Conservation (phyloP, 1,140 invertebrate genomes). For the Laodelphax striatellus region DNA sequence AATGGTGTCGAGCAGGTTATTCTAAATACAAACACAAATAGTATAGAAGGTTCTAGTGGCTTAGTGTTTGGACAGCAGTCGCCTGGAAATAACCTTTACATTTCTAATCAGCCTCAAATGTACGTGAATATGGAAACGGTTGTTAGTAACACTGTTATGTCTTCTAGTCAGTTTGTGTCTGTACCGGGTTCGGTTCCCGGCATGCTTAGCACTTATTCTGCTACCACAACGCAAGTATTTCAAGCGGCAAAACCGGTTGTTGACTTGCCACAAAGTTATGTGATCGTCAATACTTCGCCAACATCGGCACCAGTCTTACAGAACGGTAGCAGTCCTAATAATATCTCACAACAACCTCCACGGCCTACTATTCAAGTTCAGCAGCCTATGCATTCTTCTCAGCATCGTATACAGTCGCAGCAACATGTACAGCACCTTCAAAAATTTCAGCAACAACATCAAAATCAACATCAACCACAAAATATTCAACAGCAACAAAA, state of each 20-base stretch:
- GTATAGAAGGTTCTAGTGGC: constrained; percentile 39
- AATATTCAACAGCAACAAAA: too few species aligned
- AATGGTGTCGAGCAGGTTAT: constrained; percentile 46
- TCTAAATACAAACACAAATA: constrained; percentile 41
- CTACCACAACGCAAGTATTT: constrained; percentile 68
- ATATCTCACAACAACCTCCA: too few species aligned
- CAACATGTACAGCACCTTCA: too few species aligned
- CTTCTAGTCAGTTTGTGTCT: constrained; percentile 66
- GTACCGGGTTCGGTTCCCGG: constrained; percentile 53
- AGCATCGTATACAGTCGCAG: too few species aligned
- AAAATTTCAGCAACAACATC: too few species aligned
- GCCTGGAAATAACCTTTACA: constrained; percentile 38
- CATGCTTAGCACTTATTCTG: constrained; percentile 63
- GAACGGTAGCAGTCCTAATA: too few species aligned
- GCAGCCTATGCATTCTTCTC: constrained; percentile 6
- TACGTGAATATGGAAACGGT: constrained; percentile 73
- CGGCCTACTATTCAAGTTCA: constrained; percentile 17
- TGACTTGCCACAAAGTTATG: constrained; percentile 42
- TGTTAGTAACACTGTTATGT: constrained; percentile 75
- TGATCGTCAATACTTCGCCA: constrained; percentile 44
- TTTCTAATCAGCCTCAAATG: constrained; percentile 44
- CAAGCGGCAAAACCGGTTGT: constrained; percentile 70
- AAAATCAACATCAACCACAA: too few species aligned
- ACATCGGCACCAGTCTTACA: constrained; percentile 12
- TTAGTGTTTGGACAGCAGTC: constrained; percentile 34